Conservation (phyloP, 2,797 vertebrate species). For the Sebastes kiyomatsui region DNA sequence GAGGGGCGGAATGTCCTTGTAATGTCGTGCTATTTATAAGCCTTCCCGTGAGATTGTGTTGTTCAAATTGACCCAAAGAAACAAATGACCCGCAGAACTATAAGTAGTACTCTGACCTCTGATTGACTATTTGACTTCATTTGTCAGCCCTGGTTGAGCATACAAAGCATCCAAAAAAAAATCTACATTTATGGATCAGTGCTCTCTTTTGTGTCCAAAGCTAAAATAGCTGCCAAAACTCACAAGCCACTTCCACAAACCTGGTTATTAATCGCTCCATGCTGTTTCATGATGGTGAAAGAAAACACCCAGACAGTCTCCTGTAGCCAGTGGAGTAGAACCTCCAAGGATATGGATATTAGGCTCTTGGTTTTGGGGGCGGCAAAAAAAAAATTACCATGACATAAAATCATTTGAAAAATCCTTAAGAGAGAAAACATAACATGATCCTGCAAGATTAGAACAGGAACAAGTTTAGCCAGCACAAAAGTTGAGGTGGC, state of each 20-base stretch:
- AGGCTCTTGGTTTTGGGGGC: constrained; percentile 20
- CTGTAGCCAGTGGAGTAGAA: constrained; percentile 39
- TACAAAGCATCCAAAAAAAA: constrained; percentile 8
- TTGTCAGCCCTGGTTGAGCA: constrained; percentile 1
- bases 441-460: constrained; percentile 58
- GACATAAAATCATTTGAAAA: constrained; percentile 57
- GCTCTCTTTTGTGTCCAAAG: constrained; percentile 39
- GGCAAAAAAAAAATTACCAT: constrained; percentile 15
- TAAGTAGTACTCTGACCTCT: not conserved
- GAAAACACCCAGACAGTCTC: constrained; percentile 51
- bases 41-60: no score
- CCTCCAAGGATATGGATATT: constrained; percentile 47
- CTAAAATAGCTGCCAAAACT: constrained; percentile 44
- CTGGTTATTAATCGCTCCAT: constrained; percentile 41
- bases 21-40: no score
- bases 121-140: not conserved
- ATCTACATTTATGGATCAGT: not conserved
- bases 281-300: constrained; percentile 52
- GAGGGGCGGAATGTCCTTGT: no score
- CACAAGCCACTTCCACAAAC: constrained; percentile 36
- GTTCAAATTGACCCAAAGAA: not conserved
- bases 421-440: constrained; percentile 61
- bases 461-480: constrained; percentile 41
- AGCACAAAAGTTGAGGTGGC: constrained; percentile 52
- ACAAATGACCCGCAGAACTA: not conserved